Base-by-base conservation (phyloP, 2,888 invertebrate species). In the Oscheius sp. region DNA sequence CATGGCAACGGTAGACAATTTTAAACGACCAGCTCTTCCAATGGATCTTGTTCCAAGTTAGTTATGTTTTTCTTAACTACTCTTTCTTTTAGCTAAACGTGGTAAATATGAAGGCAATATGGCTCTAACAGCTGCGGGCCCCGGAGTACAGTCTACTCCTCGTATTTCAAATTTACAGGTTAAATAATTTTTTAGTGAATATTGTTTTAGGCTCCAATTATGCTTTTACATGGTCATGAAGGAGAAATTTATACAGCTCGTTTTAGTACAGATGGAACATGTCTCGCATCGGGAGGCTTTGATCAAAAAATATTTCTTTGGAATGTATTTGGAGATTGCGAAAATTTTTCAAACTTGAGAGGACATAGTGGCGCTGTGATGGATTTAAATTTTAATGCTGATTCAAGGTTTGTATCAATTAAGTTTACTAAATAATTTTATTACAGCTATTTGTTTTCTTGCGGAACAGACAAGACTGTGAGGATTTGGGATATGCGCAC, bases 261-360 rank as follows among this genome's bases (percentile, higher is more conserved):
- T 87, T 98, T 98, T 87, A 95, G 96, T 86, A 95, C 95, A 0
- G 95, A 97, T 86, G 98, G 98, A 3, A 92, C 93, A 82, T 92
- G 94, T 86, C 87, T 99, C 41, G 94, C 94, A 1, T 94, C 96
- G 0, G 92, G 93, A 8, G 98, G 98, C 6, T 95, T 94, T 87
- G 98, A 99, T 86, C 82, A 93, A 95, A 95, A 90, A 73, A 67
- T 84, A 88, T 90, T 87, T 87, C 88, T 98, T 74, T 98, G 98
- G 98, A 93, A 92, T 86, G 94, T 95, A 0, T 95, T 94, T 85
- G 97, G 94, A 0, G 95, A 98, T 86, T 98, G 98, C 88, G 95
- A 97, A 85, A 99, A 98, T 87, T 91, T 95, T 75, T 92, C 94
- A 82, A 91, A 92, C 22, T 91, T 99, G 91, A 91, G 91, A 20